Conservation (phyloP, 2,113 vertebrate species). For the Colinus virginianus region DNA sequence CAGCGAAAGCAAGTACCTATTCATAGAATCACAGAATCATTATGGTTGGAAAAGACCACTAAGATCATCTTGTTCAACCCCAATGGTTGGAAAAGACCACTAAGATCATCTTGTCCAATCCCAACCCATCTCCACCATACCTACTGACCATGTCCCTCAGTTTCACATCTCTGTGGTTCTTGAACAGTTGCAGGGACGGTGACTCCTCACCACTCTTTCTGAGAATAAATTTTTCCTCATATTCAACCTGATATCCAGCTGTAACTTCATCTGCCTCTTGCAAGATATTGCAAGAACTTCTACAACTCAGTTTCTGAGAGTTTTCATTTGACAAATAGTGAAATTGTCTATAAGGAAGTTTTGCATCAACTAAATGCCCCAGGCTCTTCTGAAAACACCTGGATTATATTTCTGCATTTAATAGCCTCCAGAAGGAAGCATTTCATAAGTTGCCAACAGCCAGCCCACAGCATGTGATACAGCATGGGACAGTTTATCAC, state of each 20-base stretch:
- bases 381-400: background rate
- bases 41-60: too few relatives aligned
- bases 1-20: background rate
- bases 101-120: too few relatives aligned
- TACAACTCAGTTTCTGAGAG: background rate
- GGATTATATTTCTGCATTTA: background rate
- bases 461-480: background rate
- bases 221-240: too few relatives aligned
- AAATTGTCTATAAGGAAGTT: background rate
- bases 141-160: too few relatives aligned
- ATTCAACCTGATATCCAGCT: background rate
- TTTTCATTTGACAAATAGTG: background rate
- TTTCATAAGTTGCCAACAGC: background rate
- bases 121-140: too few relatives aligned
- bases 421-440: background rate
- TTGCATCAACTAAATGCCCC: background rate
- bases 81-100: too few relatives aligned
- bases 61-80: too few relatives aligned
- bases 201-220: too few relatives aligned
- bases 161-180: too few relatives aligned
- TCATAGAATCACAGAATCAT: background rate
- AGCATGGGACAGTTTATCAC: background rate
- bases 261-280: background rate
- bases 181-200: too few relatives aligned
- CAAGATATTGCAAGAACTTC: background rate